Conservation (phyloP, 2,113 vertebrate species). For the Psophia crepitans region DNA sequence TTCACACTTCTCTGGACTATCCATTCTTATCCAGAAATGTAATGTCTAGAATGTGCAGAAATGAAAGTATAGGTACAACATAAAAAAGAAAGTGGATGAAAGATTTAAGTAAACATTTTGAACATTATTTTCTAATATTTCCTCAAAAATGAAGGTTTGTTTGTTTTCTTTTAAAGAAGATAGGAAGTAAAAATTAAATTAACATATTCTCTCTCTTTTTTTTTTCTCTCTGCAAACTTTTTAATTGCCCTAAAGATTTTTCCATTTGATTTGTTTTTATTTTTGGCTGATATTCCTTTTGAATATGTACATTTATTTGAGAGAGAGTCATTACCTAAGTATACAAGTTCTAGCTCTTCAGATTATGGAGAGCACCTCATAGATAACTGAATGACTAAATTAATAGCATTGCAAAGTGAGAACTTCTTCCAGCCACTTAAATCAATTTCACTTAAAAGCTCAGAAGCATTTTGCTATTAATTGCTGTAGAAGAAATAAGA, state of each 20-base stretch:
- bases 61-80: neutral
- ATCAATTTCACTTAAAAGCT: constrained; percentile 22
- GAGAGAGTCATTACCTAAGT: neutral
- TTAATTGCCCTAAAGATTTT: neutral
- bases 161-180: neutral
- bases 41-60: neutral
- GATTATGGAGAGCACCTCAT: neutral
- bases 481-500: neutral
- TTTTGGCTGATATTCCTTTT: neutral
- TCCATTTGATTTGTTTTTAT: neutral
- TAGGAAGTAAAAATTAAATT: neutral
- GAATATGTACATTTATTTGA: neutral
- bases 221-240: neutral
- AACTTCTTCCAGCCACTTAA: neutral
- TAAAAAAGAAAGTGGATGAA: neutral
- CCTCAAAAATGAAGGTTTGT: neutral
- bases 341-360: neutral
- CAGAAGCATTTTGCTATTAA: neutral
- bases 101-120: neutral
- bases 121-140: neutral
- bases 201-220: neutral
- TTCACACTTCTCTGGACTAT: neutral
- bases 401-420: neutral
- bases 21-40: neutral
- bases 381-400: neutral